These are phyloP conservation scores for Aviceda subcristata DNA, from an alignment of 2,113 vertebrate genomes.

Conservation along the genomic window DNA sequence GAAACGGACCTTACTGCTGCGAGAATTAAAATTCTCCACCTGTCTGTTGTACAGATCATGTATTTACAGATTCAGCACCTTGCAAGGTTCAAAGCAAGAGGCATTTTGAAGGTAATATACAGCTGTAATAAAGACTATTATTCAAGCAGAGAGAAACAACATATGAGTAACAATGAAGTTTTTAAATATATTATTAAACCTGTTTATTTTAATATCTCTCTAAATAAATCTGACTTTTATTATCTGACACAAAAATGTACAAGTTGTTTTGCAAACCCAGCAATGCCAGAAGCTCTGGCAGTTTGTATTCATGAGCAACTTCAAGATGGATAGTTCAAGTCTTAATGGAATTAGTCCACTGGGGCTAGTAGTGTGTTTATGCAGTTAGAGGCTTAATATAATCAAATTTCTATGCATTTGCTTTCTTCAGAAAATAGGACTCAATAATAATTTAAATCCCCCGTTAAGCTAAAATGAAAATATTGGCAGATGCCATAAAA, in stretches of 20 bases:
- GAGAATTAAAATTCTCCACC: neutral
- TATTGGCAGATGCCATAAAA: constrained; percentile 46
- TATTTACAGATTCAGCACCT: neutral
- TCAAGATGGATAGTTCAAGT: constrained; percentile 43
- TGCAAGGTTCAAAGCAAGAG: neutral
- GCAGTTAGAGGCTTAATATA: constrained; percentile 55
- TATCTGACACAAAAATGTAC: neutral
- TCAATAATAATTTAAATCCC: constrained; percentile 58
- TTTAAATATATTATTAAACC: constrained; percentile 1
- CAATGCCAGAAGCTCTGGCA: neutral
- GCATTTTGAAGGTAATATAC: neutral
- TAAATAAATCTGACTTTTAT: constrained; percentile 33
- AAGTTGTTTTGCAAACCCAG: neutral
- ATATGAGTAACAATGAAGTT: neutral
- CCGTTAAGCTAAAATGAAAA: constrained; percentile 26
- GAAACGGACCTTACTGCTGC: neutral
- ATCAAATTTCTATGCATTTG: constrained; percentile 57
- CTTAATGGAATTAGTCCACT: constrained; percentile 67
- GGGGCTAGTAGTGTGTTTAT: constrained; percentile 46
- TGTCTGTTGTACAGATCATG: neutral
- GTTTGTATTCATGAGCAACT: constrained; percentile 55
- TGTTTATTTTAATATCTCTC: constrained; percentile 10
- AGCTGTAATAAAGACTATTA: neutral
- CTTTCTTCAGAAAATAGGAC: constrained; percentile 41
- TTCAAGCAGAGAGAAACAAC: neutral